Percentiles rank a stretch among this genome's conserved stretches.
phyloP scores from a whole-genome alignment of 1,140 invertebrate species.

The Gerris buenoi region DNA sequence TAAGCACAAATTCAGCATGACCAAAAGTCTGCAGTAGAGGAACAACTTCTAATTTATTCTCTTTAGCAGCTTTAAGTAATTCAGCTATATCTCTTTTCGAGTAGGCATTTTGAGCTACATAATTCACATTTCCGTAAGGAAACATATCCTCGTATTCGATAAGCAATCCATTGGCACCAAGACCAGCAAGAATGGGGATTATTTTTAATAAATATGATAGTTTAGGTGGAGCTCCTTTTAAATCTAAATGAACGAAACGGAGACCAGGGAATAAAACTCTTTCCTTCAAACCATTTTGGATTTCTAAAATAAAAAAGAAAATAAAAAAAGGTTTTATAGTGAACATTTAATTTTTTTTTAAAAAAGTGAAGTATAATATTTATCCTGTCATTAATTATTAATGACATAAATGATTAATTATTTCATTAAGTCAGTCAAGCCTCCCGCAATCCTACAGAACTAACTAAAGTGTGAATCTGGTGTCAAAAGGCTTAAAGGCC shows the following conservation, averaged over 20 bases:
- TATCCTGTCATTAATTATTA: too few relatives aligned
- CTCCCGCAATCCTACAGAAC: too few relatives aligned
- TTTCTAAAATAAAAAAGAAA: not conserved
- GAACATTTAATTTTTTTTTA: too few relatives aligned
- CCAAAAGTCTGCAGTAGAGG: constrained; percentile 58
- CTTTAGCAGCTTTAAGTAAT: constrained; percentile 11
- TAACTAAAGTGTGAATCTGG: too few relatives aligned
- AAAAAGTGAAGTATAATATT: too few relatives aligned
- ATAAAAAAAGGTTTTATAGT: too few relatives aligned
- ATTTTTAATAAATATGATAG: constrained; percentile 33
- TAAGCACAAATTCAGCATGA: constrained; percentile 48
- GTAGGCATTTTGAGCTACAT: constrained; percentile 31
- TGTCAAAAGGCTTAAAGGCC: too few relatives aligned
- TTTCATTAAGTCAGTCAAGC: too few relatives aligned
- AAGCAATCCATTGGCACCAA: constrained; percentile 36
- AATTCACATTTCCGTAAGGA: constrained; percentile 30
- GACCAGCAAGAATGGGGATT: constrained; percentile 36
- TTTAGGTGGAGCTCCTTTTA: constrained; percentile 35
- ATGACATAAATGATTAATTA: too few relatives aligned
- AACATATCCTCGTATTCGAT: constrained; percentile 42
- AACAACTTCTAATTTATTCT: constrained; percentile 35
- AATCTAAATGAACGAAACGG: constrained; percentile 21
- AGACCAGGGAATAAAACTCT: constrained; percentile 3
- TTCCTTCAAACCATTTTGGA: not conserved
- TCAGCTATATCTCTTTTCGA: constrained; percentile 18